Percentiles rank a stretch among this genome's conserved stretches.
These are phyloP conservation scores for Corydoras sp. DNA, from an alignment of 2,113 vertebrate species.

Conservation along the genomic window DNA sequence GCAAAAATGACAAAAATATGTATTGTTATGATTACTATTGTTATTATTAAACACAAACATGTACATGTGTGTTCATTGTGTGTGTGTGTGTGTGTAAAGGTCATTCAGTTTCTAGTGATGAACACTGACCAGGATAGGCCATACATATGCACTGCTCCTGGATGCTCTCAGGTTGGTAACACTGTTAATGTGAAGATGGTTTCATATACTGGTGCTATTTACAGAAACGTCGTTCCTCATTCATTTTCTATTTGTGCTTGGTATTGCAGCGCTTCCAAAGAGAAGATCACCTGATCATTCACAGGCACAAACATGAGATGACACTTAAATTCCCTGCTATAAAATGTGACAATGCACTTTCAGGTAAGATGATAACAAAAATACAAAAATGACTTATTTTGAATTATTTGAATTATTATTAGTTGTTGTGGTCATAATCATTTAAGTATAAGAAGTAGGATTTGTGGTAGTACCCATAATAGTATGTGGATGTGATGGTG, in stretches of 20 bases:
- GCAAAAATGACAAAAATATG: not conserved
- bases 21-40: not conserved
- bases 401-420: not conserved
- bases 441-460: too few species aligned
- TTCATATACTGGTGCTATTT: too few species aligned
- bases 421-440: too few species aligned
- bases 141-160: slow-evolving; percentile 88
- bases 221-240: not conserved
- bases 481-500: too few species aligned
- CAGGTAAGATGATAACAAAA: slow-evolving; percentile 67
- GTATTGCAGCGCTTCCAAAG: slow-evolving; percentile 84
- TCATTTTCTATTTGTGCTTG: not conserved
- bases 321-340: slow-evolving; percentile 94
- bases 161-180: slow-evolving; percentile 92
- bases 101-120: slow-evolving; percentile 90
- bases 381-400: not conserved
- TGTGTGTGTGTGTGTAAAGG: slow-evolving; percentile 57
- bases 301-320: slow-evolving; percentile 99
- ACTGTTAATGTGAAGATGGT: not conserved
- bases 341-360: slow-evolving; percentile 86
- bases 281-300: slow-evolving; percentile 96
- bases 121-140: slow-evolving; percentile 95
- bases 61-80: not conserved
- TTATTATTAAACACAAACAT: not conserved
- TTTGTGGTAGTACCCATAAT: too few species aligned